Base-by-base conservation (phyloP, 2,797 vertebrate species). In the Orestias chungarensis region DNA sequence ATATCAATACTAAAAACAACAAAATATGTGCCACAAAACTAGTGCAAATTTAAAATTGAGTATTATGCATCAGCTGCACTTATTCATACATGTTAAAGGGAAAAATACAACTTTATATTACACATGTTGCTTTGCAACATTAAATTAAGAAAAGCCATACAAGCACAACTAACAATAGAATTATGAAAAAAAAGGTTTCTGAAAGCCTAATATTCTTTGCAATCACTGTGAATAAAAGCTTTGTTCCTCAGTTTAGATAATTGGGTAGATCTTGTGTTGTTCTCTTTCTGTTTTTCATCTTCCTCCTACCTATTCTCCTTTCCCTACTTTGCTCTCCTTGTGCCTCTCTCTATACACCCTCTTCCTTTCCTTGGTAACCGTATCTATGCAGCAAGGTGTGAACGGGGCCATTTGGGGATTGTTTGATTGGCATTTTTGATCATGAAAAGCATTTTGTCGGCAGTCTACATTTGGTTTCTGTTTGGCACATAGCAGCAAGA, bases 381-480 rank as follows among this genome's bases (percentile, higher is more conserved):
- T 85, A 78, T 76, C 86, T 61, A 86, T 84, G 83, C 77, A 88
- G 61, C 54, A 73, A 73, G 67, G 70, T 81, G 75, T 82, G 71
- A 59, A 71, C 44, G 68, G 47, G 57, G 79, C 80, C 31, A 42
- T 74, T n/a, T 25, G 55, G 72, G 73, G 46, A 74, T 71, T 71
- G 35, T 83, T 69, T 78, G 82, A 86, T 84, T 89, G 79, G 69
- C 78, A 70, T 84, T 57, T 86, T 59, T 74, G 52, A 83, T 86
- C 73, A 57, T 18, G 59, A 75, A 70, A 78, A 72, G 67, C 23
- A 80, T 81, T n/a, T 85, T 79, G 73, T 76, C 76, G 71, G 67
- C 14, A 27, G 59, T 75, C 68, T 66, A 54, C 59, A 79, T 43
- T 55, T 54, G 61, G 4, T 0, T 64, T 73, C 82, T 70, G 46